Conservation (phyloP, 1,140 invertebrate species). For the Cherax destructor region DNA sequence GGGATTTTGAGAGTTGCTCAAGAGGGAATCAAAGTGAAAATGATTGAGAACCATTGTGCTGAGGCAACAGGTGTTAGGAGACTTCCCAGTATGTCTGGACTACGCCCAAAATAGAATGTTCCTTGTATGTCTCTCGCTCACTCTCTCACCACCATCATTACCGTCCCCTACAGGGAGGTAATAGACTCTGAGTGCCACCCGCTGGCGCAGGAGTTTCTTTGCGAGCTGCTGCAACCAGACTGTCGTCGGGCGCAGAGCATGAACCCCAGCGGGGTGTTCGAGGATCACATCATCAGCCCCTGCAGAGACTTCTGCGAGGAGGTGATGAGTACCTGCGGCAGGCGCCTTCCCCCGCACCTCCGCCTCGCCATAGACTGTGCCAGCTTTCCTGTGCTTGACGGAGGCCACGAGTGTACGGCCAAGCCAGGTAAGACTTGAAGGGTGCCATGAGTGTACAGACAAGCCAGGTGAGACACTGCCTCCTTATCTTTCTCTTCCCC, state of each 20-base stretch:
- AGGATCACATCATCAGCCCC: slow-evolving; percentile 81
- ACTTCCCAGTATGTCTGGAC: no score
- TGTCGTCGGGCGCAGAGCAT: slow-evolving; percentile 67
- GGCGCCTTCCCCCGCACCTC: slow-evolving; percentile 83
- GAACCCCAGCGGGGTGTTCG: slow-evolving; percentile 67
- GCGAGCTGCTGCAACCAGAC: slow-evolving; percentile 86
- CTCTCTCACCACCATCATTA: background rate
- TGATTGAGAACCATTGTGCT: no score
- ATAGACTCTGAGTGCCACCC: slow-evolving; percentile 91
- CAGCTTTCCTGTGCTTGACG: slow-evolving; percentile 76
- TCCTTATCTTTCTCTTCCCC: background rate
- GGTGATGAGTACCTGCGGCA: slow-evolving; percentile 88
- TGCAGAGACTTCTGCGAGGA: slow-evolving; percentile 90
- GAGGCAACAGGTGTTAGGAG: no score
- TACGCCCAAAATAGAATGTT: no score
- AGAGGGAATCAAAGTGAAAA: no score
- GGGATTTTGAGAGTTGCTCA: no score
- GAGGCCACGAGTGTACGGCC: slow-evolving; percentile 88
- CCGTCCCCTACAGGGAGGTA: slow-evolving; percentile 80
- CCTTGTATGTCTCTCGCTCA: no score
- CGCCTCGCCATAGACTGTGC: slow-evolving; percentile 73
- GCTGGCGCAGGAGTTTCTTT: slow-evolving; percentile 89
- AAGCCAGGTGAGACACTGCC: slow-evolving; percentile 78
- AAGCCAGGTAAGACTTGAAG: slow-evolving; percentile 82
- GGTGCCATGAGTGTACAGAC: slow-evolving; percentile 88